Evolutionary conservation across 2,888 invertebrate genomes (phyloP).

Genomic region (Portevinia maculata): DNA sequence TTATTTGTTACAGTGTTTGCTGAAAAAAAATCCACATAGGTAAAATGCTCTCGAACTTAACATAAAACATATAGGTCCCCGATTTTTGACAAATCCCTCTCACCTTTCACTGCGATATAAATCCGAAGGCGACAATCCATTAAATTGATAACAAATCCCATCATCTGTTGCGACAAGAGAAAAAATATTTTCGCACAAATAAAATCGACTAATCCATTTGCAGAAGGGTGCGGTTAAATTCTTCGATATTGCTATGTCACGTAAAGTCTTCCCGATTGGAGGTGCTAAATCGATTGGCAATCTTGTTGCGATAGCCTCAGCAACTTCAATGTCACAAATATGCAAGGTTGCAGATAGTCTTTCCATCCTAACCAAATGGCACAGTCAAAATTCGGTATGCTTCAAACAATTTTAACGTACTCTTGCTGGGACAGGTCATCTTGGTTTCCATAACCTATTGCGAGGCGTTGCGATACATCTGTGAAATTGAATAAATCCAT

Average conservation of each 20-base stretch:
- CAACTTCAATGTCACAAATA: conserved; percentile 80
- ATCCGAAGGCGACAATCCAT: conserved; percentile 79
- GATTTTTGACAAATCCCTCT: neutral
- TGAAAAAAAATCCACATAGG: too few species aligned
- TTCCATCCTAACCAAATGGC: conserved; percentile 75
- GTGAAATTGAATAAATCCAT: conserved; percentile 78
- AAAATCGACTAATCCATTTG: conserved; percentile 80
- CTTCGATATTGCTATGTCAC: conserved; percentile 78
- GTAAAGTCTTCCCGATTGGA: conserved; percentile 76
- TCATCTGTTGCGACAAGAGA: conserved; percentile 81
- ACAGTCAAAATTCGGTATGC: neutral
- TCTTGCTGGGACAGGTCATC: conserved; percentile 69
- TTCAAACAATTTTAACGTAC: conserved; percentile 60
- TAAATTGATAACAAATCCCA: conserved; percentile 82
- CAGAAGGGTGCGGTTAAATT: conserved; percentile 80
- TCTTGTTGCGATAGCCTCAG: conserved; percentile 76
- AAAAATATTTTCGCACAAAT: conserved; percentile 80
- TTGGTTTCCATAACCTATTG: conserved; percentile 69
- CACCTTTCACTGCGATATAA: conserved; percentile 79
- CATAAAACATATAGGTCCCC: too few species aligned
- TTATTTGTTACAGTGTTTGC: too few species aligned
- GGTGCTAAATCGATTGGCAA: conserved; percentile 75
- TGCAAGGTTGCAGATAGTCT: conserved; percentile 79
- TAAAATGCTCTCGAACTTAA: too few species aligned
- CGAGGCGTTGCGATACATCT: conserved; percentile 76